phyloP scores from a whole-genome alignment of 2,797 vertebrate genomes.

The Sebastes itinus region DNA sequence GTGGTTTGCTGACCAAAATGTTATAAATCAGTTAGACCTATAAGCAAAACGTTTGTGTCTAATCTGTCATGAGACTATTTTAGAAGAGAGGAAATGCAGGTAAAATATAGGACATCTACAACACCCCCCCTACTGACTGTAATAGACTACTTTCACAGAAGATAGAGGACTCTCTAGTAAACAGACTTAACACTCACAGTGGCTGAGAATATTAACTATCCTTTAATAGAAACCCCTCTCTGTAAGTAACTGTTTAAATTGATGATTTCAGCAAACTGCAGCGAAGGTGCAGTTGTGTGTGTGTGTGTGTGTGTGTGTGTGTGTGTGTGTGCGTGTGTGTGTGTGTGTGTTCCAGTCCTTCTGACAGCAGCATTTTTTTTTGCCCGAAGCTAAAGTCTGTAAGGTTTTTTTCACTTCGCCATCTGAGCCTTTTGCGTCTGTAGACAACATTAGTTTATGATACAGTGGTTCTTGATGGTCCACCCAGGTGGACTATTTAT shows the following conservation, averaged over 20 bases:
- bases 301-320: neutral
- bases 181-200: conserved; percentile 11
- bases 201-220: conserved; percentile 36
- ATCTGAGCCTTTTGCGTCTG: conserved; percentile 38
- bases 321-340: neutral
- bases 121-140: neutral
- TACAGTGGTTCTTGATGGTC: conserved; percentile 23
- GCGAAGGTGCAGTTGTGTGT: conserved; percentile 18
- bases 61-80: conserved; percentile 4
- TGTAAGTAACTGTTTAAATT: conserved; percentile 44
- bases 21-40: conserved; percentile 14
- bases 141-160: conserved; percentile 6
- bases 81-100: neutral
- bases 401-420: conserved; percentile 28
- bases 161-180: conserved; percentile 9
- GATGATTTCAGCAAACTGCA: conserved; percentile 48
- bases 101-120: conserved; percentile 2
- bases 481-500: conserved; percentile 33
- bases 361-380: conserved; percentile 33
- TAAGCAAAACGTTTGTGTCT: neutral
- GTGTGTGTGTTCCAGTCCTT: neutral
- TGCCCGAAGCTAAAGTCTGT: conserved; percentile 25
- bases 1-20: neutral
- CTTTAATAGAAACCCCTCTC: conserved; percentile 36
- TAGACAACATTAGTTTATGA: conserved; percentile 48